Evolutionary conservation across 2,113 vertebrate genomes (phyloP).

Genomic region (Nesoenas mayeri): DNA sequence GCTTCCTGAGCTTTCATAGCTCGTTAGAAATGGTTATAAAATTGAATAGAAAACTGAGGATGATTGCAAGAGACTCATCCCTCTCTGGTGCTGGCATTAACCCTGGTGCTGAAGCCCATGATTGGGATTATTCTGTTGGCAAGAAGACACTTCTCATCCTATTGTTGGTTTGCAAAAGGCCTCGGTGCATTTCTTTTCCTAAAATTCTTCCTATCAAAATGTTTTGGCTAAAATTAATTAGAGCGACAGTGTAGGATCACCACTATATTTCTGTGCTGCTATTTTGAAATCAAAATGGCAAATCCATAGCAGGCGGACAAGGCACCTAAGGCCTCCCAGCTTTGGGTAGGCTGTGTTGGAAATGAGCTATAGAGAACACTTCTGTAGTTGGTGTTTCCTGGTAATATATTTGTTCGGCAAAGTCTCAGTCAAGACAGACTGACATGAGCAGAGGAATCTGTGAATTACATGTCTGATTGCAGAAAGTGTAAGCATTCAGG

Average conservation of each 20-base stretch:
- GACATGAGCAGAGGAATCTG: background rate
- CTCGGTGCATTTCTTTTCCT: background rate
- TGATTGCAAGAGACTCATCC: rapidly evolving
- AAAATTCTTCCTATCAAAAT: background rate
- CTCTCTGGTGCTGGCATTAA: background rate
- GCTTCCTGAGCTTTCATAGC: background rate
- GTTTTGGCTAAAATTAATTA: background rate
- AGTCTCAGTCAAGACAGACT: background rate
- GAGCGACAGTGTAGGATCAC: rapidly evolving
- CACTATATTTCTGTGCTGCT: background rate
- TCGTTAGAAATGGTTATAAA: background rate
- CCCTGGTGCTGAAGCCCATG: background rate
- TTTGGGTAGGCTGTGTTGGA: background rate
- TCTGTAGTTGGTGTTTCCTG: background rate
- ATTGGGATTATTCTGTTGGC: background rate
- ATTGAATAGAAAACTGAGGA: background rate
- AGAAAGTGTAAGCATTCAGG: background rate
- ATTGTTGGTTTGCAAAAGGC: background rate
- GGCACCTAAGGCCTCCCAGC: background rate
- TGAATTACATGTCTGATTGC: background rate
- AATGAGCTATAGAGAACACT: background rate
- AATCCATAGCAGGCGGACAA: background rate
- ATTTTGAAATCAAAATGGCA: background rate
- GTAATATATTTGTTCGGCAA: too few relatives aligned
- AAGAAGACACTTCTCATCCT: rapidly evolving